Base-by-base conservation (phyloP, 2,888 invertebrate genomes). In the Polymixis lichenea region DNA sequence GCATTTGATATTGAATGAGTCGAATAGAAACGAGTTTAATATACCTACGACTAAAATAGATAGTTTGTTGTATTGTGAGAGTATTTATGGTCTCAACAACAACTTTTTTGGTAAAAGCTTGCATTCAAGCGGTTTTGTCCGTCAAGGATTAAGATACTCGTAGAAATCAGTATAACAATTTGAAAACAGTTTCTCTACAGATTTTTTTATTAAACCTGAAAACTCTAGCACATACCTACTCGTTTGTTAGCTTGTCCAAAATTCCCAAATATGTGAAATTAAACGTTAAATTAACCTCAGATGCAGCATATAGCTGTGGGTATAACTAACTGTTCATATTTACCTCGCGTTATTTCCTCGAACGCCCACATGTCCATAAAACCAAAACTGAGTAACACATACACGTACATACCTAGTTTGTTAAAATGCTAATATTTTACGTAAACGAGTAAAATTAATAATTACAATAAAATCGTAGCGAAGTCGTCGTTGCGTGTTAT, bases 1-100 rank as follows among this genome's bases (percentile, higher is more conserved):
- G 81, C 81, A 80, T 70, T 67, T 53, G 70, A 70, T 55, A 84
- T 74, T 74, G 66, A 75, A 82, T 60, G 61, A 74, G 25, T 80
- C 56, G 22, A 74, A 73, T 80, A 32, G n/a, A 46, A 58, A 62
- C 25, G 67, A 43, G 69, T 58, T 79, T 70, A 69, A 55, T 66
- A 43, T 58, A 61, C 58, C 32, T 55, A 56, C 60, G 43, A 79
- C 51, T 51, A 11, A 62, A 64, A 56, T 51, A 49, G n/a, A 46
- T 13, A 15, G 15, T 64, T 56, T 58, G 6, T 25, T 55, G 49
- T 72, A 65, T 64, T 78, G 56, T 60, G 22, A 2, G 4, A 51
- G 32, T 61, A 32, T 82, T 51, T 75, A 53, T 61, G 19, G 25
- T 22, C 25, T 65, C 5, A 25, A 4, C 9, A 51, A 58, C 2